Evolutionary conservation across 2,797 vertebrate genomes (phyloP).

Genomic region (Thripadectes ignobilis): DNA sequence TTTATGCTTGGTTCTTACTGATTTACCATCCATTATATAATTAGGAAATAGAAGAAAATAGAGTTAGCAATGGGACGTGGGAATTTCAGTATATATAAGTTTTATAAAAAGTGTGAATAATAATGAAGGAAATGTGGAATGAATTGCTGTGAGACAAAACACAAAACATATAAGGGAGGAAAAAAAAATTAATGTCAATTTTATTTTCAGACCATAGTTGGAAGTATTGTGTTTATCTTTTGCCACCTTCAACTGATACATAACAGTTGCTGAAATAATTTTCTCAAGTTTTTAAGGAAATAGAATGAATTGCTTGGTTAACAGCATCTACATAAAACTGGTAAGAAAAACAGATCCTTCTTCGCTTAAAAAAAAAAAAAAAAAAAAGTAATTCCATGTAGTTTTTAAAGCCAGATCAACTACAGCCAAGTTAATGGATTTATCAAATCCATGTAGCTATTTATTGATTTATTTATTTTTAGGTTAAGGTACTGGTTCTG

Average conservation of each 20-base stretch:
- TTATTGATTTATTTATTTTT: neutral
- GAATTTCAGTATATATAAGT: neutral
- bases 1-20: neutral
- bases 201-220: neutral
- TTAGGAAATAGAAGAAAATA: neutral
- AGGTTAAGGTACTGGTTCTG: neutral
- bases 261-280: neutral
- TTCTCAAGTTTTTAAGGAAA: neutral
- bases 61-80: neutral
- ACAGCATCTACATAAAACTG: neutral
- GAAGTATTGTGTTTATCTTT: neutral
- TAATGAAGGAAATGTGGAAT: neutral
- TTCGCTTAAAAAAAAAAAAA: neutral
- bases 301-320: neutral
- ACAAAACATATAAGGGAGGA: neutral
- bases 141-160: neutral
- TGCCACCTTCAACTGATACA: neutral
- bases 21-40: neutral
- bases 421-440: neutral
- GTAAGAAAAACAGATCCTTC: neutral
- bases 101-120: neutral
- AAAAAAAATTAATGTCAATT: neutral
- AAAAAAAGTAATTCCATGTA: neutral
- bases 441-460: neutral
- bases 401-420: neutral